phyloP scores from a whole-genome alignment of 2,113 vertebrate species.

The Oryzias woworae region DNA sequence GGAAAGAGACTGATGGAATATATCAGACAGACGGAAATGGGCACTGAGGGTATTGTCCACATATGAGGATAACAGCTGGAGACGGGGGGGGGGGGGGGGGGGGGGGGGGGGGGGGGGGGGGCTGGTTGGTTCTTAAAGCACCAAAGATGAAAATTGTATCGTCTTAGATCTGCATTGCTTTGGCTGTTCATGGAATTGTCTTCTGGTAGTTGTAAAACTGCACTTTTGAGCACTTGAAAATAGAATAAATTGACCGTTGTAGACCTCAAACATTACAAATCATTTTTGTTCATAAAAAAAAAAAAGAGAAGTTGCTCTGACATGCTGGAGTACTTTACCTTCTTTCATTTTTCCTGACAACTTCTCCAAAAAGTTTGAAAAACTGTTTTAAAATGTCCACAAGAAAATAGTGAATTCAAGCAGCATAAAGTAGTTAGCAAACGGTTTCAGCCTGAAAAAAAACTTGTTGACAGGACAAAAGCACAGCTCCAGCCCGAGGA shows the following conservation, averaged over 20 bases:
- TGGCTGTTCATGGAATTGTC: not conserved
- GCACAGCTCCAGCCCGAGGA: too few species aligned
- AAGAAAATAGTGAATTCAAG: too few species aligned
- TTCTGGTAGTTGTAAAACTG: not conserved
- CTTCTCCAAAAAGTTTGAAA: too few species aligned
- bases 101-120: not conserved
- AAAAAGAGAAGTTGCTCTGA: too few species aligned
- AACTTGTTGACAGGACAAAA: too few species aligned
- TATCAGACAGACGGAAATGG: slow-evolving; percentile 47
- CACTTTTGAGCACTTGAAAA: not conserved
- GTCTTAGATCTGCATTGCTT: not conserved
- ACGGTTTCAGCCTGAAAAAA: not conserved
- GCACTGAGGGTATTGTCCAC: slow-evolving; percentile 28
- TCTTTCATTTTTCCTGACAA: too few species aligned
- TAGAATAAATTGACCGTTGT: too few species aligned
- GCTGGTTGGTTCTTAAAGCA: slow-evolving; percentile 17
- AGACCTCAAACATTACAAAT: too few species aligned
- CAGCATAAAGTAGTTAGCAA: too few species aligned
- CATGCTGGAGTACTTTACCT: too few species aligned
- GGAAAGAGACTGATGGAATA: slow-evolving; percentile 23
- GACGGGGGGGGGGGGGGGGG: not conserved
- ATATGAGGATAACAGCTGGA: slow-evolving; percentile 28
- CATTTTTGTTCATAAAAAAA: too few species aligned
- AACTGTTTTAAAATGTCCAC: too few species aligned
- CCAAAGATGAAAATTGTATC: not conserved